Conservation (phyloP, 2,888 invertebrate species). For the Cheiracanthium punctorium region DNA sequence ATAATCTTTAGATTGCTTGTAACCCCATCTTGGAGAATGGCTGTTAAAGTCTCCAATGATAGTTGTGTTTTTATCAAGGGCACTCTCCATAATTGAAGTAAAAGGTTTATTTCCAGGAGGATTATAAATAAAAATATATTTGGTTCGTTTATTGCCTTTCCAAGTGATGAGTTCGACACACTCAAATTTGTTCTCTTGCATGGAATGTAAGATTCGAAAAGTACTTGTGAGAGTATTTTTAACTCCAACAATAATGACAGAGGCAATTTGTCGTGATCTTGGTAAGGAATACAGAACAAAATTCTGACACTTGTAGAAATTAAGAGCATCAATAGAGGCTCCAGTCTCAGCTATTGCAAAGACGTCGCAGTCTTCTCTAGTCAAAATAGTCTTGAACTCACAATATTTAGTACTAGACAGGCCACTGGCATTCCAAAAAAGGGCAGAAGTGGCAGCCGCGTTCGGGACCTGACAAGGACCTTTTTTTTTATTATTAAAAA, state of each 20-base stretch:
- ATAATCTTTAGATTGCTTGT: neutral
- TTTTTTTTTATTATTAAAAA: no score
- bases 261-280: conserved; percentile 21
- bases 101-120: neutral
- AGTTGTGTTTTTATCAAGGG: conserved; percentile 13
- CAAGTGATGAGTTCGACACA: no score
- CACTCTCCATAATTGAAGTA: neutral
- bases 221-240: no score
- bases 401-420: no score
- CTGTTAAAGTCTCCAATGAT: conserved; percentile 21
- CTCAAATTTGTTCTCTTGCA: no score
- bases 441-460: no score
- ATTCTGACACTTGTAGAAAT: neutral
- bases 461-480: no score
- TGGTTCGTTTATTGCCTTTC: no score
- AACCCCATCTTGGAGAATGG: conserved; percentile 15
- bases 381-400: no score
- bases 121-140: conserved; percentile 24
- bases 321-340: neutral
- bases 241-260: conserved; percentile 1
- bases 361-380: no score
- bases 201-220: no score
- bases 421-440: conserved; percentile 28
- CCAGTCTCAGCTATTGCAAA: no score
- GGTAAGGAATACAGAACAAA: neutral